Percentiles rank a stretch among this genome's conserved stretches.
phyloP scores from a whole-genome alignment of 2,113 vertebrate species.

The Pholis gunnellus region DNA sequence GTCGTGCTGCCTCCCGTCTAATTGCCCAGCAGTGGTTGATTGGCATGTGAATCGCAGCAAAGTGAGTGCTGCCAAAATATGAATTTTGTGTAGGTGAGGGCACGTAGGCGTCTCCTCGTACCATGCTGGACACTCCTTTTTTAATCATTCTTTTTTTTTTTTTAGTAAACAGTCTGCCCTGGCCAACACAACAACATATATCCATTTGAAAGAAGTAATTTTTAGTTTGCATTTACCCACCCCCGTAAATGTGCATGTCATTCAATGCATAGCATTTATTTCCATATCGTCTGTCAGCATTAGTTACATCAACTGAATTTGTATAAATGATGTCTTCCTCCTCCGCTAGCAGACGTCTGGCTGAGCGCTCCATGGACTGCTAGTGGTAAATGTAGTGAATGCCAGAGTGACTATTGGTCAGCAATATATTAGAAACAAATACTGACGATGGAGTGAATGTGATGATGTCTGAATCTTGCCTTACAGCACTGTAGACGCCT shows the following conservation, averaged over 20 bases:
- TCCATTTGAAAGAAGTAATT: conserved; percentile 51
- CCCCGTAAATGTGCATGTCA: conserved; percentile 34
- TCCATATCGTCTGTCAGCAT: conserved; percentile 61
- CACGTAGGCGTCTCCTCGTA: conserved; percentile 42
- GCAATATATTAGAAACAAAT: conserved; percentile 63
- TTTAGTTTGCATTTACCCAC: conserved; percentile 31
- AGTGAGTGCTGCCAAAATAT: conserved; percentile 67
- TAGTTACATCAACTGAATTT: conserved; percentile 56
- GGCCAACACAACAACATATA: conserved; percentile 46
- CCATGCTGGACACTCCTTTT: conserved; percentile 47
- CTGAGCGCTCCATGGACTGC: conserved; percentile 49
- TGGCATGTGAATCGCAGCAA: conserved; percentile 67
- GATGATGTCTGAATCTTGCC: conserved; percentile 50
- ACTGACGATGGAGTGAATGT: conserved; percentile 42
- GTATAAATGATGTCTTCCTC: conserved; percentile 33
- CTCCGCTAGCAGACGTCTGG: not conserved
- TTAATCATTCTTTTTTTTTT: not conserved
- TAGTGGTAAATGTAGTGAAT: conserved; percentile 45
- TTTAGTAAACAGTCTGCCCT: conserved; percentile 62
- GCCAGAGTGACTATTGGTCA: conserved; percentile 3
- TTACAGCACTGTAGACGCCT: conserved; percentile 10
- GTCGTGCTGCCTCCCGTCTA: conserved; percentile 57
- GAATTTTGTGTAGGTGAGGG: conserved; percentile 63
- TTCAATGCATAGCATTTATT: conserved; percentile 56
- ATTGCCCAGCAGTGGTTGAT: conserved; percentile 68